Evolutionary conservation across 2,888 invertebrate genomes (phyloP).

Genomic region (Epistrophe eligans): DNA sequence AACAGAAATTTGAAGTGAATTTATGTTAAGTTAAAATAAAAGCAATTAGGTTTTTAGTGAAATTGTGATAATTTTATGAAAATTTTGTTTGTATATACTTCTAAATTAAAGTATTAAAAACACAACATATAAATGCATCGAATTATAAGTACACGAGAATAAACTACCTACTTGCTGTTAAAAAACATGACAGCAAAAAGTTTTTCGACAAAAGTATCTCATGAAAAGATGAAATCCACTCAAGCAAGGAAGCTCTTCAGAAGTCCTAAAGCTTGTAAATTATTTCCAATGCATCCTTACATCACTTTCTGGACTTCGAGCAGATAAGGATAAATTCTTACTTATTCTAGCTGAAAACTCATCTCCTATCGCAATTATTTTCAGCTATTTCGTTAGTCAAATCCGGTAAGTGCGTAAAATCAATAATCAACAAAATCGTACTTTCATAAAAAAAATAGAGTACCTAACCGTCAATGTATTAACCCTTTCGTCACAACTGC

Average conservation of each 20-base stretch:
- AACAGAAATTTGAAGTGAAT: neutral
- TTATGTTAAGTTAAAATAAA: neutral
- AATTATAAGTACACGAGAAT: neutral
- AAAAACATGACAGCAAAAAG: neutral
- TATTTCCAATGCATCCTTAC: neutral
- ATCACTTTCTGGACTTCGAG: neutral
- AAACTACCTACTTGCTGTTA: neutral
- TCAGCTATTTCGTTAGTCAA: neutral
- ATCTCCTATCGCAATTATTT: neutral
- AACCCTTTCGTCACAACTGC: neutral
- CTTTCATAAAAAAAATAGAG: neutral
- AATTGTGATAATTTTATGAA: neutral
- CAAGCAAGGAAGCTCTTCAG: neutral
- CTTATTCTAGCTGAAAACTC: neutral
- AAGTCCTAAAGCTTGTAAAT: neutral
- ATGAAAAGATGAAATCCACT: neutral
- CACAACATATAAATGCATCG: neutral
- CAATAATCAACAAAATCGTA: constrained; percentile 1
- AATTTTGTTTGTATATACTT: neutral
- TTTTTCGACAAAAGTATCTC: neutral
- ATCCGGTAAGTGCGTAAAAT: constrained; percentile 16
- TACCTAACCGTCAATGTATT: neutral
- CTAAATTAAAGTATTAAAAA: neutral
- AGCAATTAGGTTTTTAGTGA: neutral
- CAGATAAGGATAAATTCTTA: neutral